Percentiles rank a stretch among this genome's conserved stretches.
These are phyloP conservation scores for Homalodisca vitripennis DNA, from an alignment of 1,140 invertebrate genomes.

Conservation along the genomic window DNA sequence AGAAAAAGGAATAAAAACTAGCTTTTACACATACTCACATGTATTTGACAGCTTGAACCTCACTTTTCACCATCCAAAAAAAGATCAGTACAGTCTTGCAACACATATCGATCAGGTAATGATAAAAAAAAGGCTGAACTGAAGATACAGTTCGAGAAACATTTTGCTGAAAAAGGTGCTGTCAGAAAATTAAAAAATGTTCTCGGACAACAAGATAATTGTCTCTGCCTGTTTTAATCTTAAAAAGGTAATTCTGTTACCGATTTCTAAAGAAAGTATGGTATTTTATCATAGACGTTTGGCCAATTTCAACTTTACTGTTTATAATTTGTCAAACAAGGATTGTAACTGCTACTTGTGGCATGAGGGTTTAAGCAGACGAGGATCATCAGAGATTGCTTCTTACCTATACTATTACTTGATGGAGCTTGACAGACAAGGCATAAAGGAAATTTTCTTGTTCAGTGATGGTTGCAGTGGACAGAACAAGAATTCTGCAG, in stretches of 20 bases:
- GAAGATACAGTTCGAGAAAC: constrained; percentile 2
- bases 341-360: constrained; percentile 26
- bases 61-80: constrained; percentile 19
- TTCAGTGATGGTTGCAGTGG: constrained; percentile 17
- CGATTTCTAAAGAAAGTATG: constrained; percentile 16
- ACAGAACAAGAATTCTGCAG: no score
- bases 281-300: constrained; percentile 20
- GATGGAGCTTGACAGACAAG: not conserved
- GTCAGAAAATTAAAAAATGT: not conserved
- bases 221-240: constrained; percentile 13
- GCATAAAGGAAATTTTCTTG: not conserved
- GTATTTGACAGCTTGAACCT: constrained; percentile 16
- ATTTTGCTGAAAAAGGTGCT: not conserved
- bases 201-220: not conserved
- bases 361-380: constrained; percentile 20
- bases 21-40: constrained; percentile 21
- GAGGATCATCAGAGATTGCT: constrained; percentile 16
- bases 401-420: constrained; percentile 5
- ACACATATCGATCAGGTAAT: constrained; percentile 15
- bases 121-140: constrained; percentile 12
- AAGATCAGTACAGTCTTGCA: constrained; percentile 28
- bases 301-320: constrained; percentile 22
- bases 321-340: constrained; percentile 8
- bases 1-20: not conserved
- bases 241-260: constrained; percentile 18